Percentiles rank a stretch among this genome's conserved stretches.
These are phyloP conservation scores for Portevinia maculata DNA, from an alignment of 2,888 invertebrate genomes.

Conservation along the genomic window DNA sequence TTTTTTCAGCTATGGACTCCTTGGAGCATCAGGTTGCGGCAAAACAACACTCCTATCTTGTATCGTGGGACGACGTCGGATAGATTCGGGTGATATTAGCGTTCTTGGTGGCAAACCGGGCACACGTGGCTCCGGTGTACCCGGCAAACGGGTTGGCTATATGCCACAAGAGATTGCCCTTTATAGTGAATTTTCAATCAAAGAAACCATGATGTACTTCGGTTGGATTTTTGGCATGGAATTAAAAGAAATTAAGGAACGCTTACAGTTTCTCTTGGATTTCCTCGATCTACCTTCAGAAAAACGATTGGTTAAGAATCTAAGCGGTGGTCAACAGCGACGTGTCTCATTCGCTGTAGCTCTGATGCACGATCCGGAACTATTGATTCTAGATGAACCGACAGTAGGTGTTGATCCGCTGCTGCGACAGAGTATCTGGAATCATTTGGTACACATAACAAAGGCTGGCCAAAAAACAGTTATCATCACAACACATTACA, in stretches of 20 bases:
- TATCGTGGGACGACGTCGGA: constrained; percentile 93
- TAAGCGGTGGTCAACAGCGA: constrained; percentile 95
- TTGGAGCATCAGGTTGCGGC: constrained; percentile 98
- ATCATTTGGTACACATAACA: constrained; percentile 94
- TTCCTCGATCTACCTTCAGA: constrained; percentile 95
- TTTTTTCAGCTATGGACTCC: constrained; percentile 91
- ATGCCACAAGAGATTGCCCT: constrained; percentile 97
- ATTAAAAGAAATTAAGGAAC: constrained; percentile 90
- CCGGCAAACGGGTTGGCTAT: constrained; percentile 97
- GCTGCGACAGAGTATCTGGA: constrained; percentile 96
- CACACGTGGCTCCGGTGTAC: constrained; percentile 93
- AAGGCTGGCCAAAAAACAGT: constrained; percentile 96
- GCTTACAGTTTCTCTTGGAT: constrained; percentile 93
- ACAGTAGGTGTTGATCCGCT: constrained; percentile 97
- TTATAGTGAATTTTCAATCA: constrained; percentile 96
- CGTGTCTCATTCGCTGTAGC: constrained; percentile 96
- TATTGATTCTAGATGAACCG: constrained; percentile 95
- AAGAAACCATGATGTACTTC: constrained; percentile 98
- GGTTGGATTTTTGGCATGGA: constrained; percentile 98
- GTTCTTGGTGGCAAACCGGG: constrained; percentile 96
- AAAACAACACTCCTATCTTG: constrained; percentile 97
- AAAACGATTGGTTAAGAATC: constrained; percentile 90
- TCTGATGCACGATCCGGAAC: constrained; percentile 95
- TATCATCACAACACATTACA: constrained; percentile 96
- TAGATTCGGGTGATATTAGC: constrained; percentile 94